Conservation (phyloP, 2,113 vertebrate genomes). For the Tauraco erythrolophus region DNA sequence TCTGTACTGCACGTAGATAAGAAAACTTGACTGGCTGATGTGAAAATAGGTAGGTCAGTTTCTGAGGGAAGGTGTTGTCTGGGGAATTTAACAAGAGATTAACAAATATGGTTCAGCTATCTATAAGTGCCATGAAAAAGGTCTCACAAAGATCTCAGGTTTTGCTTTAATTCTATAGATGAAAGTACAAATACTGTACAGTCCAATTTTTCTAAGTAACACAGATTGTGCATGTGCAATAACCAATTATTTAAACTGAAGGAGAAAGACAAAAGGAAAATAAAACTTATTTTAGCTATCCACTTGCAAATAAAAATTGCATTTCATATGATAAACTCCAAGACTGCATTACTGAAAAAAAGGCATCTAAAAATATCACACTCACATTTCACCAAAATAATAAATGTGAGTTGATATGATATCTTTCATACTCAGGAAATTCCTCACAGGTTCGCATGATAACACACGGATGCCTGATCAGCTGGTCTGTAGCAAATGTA, state of each 20-base stretch:
- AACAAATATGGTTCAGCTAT: not conserved
- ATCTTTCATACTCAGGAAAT: slow-evolving; percentile 17
- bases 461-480: not conserved
- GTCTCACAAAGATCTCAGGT: not conserved
- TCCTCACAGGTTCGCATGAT: not conserved
- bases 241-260: not conserved
- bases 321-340: not conserved
- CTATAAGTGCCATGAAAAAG: not conserved
- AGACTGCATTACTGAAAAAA: not conserved
- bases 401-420: not conserved
- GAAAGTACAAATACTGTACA: not conserved
- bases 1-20: not conserved
- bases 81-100: not conserved
- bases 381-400: not conserved
- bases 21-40: not conserved
- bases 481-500: not conserved
- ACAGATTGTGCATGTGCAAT: not conserved
- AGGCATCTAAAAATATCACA: not conserved
- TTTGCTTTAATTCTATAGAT: not conserved
- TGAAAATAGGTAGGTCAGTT: not conserved
- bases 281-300: not conserved
- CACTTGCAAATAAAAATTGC: not conserved
- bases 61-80: not conserved
- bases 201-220: not conserved
- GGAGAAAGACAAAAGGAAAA: not conserved